Percentiles rank a stretch among this genome's conserved stretches.
Evolutionary conservation across 2,113 vertebrate genomes (phyloP).

Genomic region (Rousettus leschenaultii): DNA sequence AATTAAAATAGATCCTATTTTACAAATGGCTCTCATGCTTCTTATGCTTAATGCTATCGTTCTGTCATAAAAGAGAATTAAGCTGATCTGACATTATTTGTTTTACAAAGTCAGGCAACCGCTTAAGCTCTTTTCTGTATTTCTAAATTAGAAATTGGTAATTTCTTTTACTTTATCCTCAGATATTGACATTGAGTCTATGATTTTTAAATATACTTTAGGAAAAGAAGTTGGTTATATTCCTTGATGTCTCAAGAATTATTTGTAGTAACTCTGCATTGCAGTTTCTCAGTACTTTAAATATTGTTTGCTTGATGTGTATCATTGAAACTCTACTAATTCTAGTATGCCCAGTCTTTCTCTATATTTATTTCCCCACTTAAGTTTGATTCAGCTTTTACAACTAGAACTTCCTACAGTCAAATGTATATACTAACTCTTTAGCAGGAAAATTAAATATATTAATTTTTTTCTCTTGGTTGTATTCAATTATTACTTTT

Average conservation of each 20-base stretch:
- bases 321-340: slow-evolving; percentile 3
- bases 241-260: neutral
- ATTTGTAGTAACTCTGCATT: neutral
- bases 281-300: slow-evolving; percentile 30
- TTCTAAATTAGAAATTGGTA: slow-evolving; percentile 30
- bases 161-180: slow-evolving; percentile 41
- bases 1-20: slow-evolving; percentile 44
- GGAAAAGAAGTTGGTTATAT: neutral
- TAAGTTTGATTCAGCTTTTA: slow-evolving; percentile 16
- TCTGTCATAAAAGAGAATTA: slow-evolving; percentile 46
- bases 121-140: slow-evolving; percentile 20
- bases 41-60: neutral
- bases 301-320: neutral
- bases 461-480: neutral
- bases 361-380: neutral
- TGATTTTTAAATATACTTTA: neutral
- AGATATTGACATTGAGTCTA: neutral
- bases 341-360: neutral
- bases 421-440: neutral
- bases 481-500: slow-evolving; percentile 32
- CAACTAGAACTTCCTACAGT: neutral
- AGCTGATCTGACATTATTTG: slow-evolving; percentile 1
- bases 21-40: neutral
- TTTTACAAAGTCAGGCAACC: slow-evolving; percentile 18
- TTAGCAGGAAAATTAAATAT: slow-evolving; percentile 35